These are phyloP conservation scores for Caenorhabditis sulstoni DNA, from an alignment of 2,888 invertebrate genomes.

Conservation along the genomic window DNA sequence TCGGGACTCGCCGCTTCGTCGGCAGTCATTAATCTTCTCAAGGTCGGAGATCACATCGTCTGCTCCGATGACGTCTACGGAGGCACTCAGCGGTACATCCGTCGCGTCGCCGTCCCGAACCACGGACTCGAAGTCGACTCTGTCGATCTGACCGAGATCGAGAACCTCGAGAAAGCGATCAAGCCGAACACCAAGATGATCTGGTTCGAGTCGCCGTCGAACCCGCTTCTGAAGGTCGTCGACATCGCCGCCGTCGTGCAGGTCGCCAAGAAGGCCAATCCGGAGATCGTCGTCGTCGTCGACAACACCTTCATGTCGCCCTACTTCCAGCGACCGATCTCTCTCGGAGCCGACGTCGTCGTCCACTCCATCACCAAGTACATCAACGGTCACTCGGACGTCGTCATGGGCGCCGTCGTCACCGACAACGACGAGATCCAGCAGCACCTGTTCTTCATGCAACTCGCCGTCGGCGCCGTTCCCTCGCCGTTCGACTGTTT, in stretches of 20 bases:
- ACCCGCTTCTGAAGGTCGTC: constrained; percentile 91
- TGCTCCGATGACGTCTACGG: constrained; percentile 95
- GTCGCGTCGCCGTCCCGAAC: constrained; percentile 83
- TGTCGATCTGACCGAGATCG: constrained; percentile 87
- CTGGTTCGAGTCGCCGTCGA: constrained; percentile 97
- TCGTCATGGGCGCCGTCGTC: constrained; percentile 93
- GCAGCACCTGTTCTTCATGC: constrained; percentile 86
- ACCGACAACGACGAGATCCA: constrained; percentile 87
- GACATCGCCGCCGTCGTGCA: constrained; percentile 86
- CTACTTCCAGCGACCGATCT: constrained; percentile 86
- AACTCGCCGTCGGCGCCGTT: constrained; percentile 89
- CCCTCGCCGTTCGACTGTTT: constrained; percentile 98
- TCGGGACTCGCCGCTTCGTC: constrained; percentile 91
- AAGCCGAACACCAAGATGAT: constrained; percentile 89
- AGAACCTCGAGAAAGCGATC: constrained; percentile 86
- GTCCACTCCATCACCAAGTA: constrained; percentile 96
- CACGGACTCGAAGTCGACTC: constrained; percentile 88
- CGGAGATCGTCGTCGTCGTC: constrained; percentile 85
- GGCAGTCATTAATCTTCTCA: constrained; percentile 87
- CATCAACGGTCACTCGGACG: constrained; percentile 98
- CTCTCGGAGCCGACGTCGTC: constrained; percentile 92
- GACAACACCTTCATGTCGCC: constrained; percentile 90
- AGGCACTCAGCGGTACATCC: constrained; percentile 83
- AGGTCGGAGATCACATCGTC: constrained; percentile 91
- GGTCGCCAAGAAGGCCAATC: constrained; percentile 83